Conservation (phyloP, 2,888 invertebrate genomes). For the Shargacucullia verbasci region DNA sequence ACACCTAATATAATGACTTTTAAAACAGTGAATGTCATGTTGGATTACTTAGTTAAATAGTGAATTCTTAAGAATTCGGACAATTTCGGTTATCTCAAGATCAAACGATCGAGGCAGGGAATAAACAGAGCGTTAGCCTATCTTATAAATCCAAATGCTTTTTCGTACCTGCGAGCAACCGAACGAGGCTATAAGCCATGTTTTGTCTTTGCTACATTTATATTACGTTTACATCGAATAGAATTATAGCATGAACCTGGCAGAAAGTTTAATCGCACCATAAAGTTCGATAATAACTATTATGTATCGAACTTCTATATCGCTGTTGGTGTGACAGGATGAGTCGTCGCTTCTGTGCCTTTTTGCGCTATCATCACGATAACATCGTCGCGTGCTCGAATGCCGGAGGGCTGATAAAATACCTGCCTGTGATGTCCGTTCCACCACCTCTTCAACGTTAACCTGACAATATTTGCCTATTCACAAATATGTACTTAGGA, state of each 20-base stretch:
- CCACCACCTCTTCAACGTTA: slow-evolving; percentile 41
- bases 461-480: slow-evolving; percentile 36
- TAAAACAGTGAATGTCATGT: slow-evolving; percentile 43
- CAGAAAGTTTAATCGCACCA: slow-evolving; percentile 29
- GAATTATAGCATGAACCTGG: slow-evolving; percentile 17
- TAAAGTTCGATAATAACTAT: slow-evolving; percentile 41
- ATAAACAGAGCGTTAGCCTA: slow-evolving; percentile 23
- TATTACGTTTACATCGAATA: slow-evolving; percentile 11
- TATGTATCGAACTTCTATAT: slow-evolving; percentile 50
- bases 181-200: neutral
- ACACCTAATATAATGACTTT: slow-evolving; percentile 52
- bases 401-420: slow-evolving; percentile 67
- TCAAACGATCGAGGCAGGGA: slow-evolving; percentile 18
- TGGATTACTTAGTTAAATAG: slow-evolving; percentile 40
- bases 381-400: slow-evolving; percentile 73
- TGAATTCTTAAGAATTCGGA: slow-evolving; percentile 36
- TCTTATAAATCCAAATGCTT: slow-evolving; percentile 14
- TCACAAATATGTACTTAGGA: slow-evolving; percentile 19
- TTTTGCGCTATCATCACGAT: slow-evolving; percentile 76
- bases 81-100: slow-evolving; percentile 38
- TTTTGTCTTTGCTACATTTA: slow-evolving; percentile 19
- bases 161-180: slow-evolving; percentile 4
- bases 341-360: slow-evolving; percentile 55
- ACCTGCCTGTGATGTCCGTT: slow-evolving; percentile 65
- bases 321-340: slow-evolving; percentile 50